Conservation (phyloP, 1,140 invertebrate genomes). For the Cyclargus thomasi region DNA sequence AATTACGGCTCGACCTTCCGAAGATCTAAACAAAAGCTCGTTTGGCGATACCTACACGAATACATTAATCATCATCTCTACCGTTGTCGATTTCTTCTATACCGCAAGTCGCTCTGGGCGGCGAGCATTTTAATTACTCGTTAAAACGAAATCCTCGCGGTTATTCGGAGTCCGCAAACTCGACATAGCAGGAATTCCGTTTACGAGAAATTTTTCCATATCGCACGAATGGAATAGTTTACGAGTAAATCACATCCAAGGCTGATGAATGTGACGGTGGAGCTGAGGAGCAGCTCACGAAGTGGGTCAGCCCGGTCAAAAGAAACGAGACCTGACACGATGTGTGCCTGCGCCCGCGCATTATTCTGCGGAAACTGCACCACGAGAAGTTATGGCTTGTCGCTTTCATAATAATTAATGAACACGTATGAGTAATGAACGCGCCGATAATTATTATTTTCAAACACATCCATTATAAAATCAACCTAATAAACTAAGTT, state of each 20-base stretch:
- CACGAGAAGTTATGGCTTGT: slow-evolving; percentile 2
- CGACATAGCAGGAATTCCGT: not conserved
- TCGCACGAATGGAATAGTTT: not conserved
- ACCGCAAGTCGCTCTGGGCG: too few relatives aligned
- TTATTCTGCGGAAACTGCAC: not conserved
- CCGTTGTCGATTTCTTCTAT: not conserved
- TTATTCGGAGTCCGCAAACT: not conserved
- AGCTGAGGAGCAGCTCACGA: not conserved
- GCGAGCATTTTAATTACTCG: not conserved
- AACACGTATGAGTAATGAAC: slow-evolving; percentile 8
- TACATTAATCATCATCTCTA: not conserved
- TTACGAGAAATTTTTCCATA: not conserved
- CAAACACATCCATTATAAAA: not conserved
- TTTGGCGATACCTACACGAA: not conserved
- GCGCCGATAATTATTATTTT: not conserved
- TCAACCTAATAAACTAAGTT: too few relatives aligned
- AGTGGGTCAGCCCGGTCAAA: not conserved
- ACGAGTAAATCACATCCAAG: not conserved
- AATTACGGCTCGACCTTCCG: slow-evolving; percentile 3
- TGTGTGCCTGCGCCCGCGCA: not conserved
- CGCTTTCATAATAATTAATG: slow-evolving; percentile 2
- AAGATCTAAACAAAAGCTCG: slow-evolving; percentile 9
- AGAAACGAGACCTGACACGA: not conserved
- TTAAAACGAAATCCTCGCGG: not conserved
- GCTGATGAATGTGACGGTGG: not conserved